phyloP scores from a whole-genome alignment of 2,797 vertebrate species.

The Megalops cyprinoides region DNA sequence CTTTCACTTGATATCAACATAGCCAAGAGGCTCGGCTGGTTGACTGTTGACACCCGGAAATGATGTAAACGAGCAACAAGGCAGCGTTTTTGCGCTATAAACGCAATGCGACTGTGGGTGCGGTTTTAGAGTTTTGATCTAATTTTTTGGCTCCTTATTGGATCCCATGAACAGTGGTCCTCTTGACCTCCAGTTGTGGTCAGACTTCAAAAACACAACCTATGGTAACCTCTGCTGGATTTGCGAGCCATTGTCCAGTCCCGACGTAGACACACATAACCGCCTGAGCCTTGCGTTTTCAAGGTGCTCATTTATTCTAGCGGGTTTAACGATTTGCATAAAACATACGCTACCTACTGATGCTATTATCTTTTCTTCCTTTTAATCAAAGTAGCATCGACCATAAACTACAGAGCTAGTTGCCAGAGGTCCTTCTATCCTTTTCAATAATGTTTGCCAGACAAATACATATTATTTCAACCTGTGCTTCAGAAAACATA shows the following conservation, averaged over 20 bases:
- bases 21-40: neutral
- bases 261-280: neutral
- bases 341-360: neutral
- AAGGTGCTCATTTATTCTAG: too few species aligned
- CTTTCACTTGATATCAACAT: neutral
- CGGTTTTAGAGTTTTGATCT: neutral
- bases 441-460: too few species aligned
- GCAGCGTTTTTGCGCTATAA: neutral
- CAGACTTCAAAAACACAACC: too few species aligned
- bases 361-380: neutral
- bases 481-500: too few species aligned
- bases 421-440: too few species aligned
- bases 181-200: neutral
- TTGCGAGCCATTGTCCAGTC: neutral
- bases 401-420: too few species aligned
- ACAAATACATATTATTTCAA: too few species aligned
- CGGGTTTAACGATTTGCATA: too few species aligned
- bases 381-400: neutral
- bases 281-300: too few species aligned
- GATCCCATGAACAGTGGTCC: neutral
- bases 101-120: constrained; percentile 16
- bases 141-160: neutral
- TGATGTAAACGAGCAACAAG: neutral
- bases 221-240: neutral
- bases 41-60: constrained; percentile 23